phyloP scores from a whole-genome alignment of 2,797 vertebrate species.

The Phyllotis vaccarum region DNA sequence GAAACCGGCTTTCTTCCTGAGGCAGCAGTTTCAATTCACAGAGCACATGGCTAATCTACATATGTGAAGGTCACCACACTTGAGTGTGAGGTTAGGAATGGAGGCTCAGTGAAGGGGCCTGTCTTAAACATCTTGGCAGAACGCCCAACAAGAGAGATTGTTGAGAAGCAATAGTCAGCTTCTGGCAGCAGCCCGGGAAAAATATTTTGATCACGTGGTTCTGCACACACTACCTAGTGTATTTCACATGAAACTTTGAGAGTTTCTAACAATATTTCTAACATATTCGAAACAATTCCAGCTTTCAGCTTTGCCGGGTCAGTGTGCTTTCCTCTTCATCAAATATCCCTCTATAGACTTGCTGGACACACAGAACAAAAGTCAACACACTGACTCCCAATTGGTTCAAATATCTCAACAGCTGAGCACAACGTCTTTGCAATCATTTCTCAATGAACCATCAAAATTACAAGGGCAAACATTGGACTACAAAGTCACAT shows the following conservation, averaged over 20 bases:
- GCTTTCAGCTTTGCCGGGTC: neutral
- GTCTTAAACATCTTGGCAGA: constrained; percentile 88
- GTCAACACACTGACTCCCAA: neutral
- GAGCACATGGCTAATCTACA: constrained; percentile 95
- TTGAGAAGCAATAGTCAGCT: constrained; percentile 90
- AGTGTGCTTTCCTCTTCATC: neutral
- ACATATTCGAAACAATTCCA: constrained; percentile 65
- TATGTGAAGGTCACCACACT: constrained; percentile 94
- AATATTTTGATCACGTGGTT: constrained; percentile 90
- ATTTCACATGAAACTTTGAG: constrained; percentile 76
- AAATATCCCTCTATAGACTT: neutral
- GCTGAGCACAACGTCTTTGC: constrained; percentile 56
- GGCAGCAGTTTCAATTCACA: constrained; percentile 88
- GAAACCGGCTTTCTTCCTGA: constrained; percentile 85
- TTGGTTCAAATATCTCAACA: constrained; percentile 26
- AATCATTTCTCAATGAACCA: constrained; percentile 35
- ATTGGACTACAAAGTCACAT: neutral
- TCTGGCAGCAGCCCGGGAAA: constrained; percentile 87
- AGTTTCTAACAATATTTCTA: constrained; percentile 70
- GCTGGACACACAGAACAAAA: neutral
- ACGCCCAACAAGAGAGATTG: constrained; percentile 88
- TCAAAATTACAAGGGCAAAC: neutral
- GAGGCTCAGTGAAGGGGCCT: constrained; percentile 87
- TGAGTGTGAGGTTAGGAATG: constrained; percentile 90
- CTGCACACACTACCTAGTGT: constrained; percentile 79